These are phyloP conservation scores for Scleropages formosus DNA, from an alignment of 2,797 vertebrate genomes.

Conservation along the genomic window DNA sequence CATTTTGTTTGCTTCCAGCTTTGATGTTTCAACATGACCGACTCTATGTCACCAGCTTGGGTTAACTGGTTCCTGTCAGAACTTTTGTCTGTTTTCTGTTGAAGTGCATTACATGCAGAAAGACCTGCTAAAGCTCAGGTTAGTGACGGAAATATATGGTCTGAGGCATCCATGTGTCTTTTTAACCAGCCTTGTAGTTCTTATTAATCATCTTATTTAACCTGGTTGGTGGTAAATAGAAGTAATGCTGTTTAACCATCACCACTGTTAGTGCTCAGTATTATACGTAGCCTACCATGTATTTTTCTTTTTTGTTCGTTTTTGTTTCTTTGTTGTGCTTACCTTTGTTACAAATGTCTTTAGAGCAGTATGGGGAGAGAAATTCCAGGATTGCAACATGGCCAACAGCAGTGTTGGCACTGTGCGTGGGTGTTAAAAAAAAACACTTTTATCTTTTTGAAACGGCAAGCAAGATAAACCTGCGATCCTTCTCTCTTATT, in stretches of 20 bases:
- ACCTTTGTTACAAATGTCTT: background rate
- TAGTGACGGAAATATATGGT: no score
- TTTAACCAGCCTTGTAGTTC: background rate
- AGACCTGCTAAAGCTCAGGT: background rate
- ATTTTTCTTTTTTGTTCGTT: background rate
- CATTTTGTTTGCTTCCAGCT: background rate
- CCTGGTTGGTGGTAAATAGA: no score
- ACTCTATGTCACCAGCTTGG: conserved; percentile 7
- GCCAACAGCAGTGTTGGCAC: background rate
- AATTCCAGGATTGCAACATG: background rate
- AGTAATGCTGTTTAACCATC: background rate
- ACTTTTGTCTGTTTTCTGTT: background rate
- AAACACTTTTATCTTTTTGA: background rate
- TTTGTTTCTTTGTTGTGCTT: background rate
- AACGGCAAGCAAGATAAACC: background rate
- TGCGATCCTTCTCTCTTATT: background rate
- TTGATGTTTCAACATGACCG: conserved; percentile 18
- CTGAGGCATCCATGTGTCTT: no score
- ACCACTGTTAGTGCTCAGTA: no score
- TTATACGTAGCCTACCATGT: no score
- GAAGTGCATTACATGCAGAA: background rate
- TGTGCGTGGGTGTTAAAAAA: background rate
- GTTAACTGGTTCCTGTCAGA: conserved; percentile 6
- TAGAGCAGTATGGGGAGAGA: background rate
- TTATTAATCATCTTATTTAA: background rate